Percentiles rank a stretch among this genome's conserved stretches.
phyloP scores from a whole-genome alignment of 2,888 invertebrate genomes.

The Litoditis marina region DNA sequence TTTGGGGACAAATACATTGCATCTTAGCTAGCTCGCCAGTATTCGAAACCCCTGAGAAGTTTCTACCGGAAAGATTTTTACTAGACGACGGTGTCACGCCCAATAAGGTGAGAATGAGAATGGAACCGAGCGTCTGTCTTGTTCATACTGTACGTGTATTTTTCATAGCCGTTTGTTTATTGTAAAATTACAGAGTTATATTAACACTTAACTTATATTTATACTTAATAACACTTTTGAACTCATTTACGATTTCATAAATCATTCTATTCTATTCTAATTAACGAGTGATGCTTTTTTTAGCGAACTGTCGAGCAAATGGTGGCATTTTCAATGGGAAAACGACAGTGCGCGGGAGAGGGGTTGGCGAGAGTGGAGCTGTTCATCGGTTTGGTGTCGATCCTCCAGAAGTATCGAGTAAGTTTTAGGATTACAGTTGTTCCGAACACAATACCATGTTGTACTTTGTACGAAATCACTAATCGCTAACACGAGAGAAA shows the following conservation, averaged over 20 bases:
- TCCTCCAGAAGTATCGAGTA: conserved; percentile 21
- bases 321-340: conserved; percentile 41
- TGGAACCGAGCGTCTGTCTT: too few species aligned
- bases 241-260: too few species aligned
- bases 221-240: too few species aligned
- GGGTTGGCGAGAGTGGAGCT: conserved; percentile 41
- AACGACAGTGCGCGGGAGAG: conserved; percentile 41
- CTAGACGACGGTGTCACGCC: conserved; percentile 30
- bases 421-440: not conserved
- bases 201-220: too few species aligned
- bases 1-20: too few species aligned
- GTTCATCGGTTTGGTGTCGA: conserved; percentile 23
- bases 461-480: too few species aligned
- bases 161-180: too few species aligned
- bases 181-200: not conserved
- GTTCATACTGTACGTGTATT: too few species aligned
- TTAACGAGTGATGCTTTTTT: conserved; percentile 7
- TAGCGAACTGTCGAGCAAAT: conserved; percentile 31
- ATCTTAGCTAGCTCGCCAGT: conserved; percentile 24
- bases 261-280: not conserved
- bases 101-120: conserved; percentile 31
- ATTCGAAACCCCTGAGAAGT: conserved; percentile 27
- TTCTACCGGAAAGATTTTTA: conserved; percentile 41
- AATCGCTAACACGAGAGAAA: too few species aligned
- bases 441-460: too few species aligned